phyloP scores from a whole-genome alignment of 2,113 vertebrate species.

The Callorhinus ursinus region DNA sequence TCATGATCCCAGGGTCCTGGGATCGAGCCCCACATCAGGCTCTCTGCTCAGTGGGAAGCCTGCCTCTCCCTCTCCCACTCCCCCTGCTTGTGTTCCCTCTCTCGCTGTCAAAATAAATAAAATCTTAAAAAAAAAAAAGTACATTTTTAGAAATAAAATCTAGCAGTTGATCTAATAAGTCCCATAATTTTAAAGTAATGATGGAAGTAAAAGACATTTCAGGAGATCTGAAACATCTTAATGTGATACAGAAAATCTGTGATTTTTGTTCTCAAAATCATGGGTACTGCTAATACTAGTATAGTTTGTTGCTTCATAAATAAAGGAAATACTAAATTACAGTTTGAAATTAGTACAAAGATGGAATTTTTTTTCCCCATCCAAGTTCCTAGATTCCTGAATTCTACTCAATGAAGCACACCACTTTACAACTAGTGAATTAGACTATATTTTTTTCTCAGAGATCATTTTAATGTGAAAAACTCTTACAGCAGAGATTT shows the following conservation, averaged over 20 bases:
- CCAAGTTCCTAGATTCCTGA: not conserved
- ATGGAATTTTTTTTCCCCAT: not conserved
- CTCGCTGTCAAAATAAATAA: no score
- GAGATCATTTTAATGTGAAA: conserved; percentile 69
- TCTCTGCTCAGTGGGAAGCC: no score
- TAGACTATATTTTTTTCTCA: conserved; percentile 26
- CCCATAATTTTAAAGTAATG: not conserved
- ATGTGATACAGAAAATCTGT: not conserved
- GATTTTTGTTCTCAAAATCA: not conserved
- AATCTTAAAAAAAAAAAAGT: not conserved
- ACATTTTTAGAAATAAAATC: not conserved
- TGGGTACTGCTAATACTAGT: not conserved
- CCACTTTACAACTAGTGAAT: not conserved
- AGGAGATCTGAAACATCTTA: not conserved
- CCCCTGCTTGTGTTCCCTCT: no score
- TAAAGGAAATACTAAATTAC: not conserved
- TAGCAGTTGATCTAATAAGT: not conserved
- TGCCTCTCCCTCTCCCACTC: no score
- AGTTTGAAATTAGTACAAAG: conserved; percentile 2
- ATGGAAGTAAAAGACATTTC: not conserved
- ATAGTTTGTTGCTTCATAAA: not conserved
- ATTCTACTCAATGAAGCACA: conserved; percentile 12
- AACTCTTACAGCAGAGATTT: conserved; percentile 28
- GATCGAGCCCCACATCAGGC: no score
- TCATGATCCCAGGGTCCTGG: no score